These are phyloP conservation scores for Aphelenchoides fujianensis DNA, from an alignment of 1,140 invertebrate species.

Conservation along the genomic window DNA sequence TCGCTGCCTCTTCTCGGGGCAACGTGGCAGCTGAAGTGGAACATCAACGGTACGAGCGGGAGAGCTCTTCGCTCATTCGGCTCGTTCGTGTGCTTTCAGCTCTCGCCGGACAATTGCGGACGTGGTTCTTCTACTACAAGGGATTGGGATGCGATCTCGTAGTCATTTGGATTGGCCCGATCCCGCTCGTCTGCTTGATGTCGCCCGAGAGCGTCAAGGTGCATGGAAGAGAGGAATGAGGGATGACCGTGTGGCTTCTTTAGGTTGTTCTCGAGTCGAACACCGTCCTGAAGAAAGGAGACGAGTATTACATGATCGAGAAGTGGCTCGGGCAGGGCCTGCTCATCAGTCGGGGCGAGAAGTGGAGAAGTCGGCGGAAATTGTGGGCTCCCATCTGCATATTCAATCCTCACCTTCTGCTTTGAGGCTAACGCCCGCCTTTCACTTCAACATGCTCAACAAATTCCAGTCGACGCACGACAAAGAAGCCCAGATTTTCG, in stretches of 20 bases:
- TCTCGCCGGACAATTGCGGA: background rate
- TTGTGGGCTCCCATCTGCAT: too few relatives aligned
- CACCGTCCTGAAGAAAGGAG: constrained; percentile 22
- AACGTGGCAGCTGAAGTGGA: constrained; percentile 36
- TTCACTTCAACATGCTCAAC: constrained; percentile 82
- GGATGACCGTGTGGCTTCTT: background rate
- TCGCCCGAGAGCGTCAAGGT: constrained; percentile 13
- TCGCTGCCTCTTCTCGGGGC: constrained; percentile 24
- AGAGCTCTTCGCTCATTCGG: background rate
- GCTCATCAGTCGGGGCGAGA: constrained; percentile 66
- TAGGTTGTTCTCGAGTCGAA: constrained; percentile 26
- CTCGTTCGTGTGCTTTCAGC: background rate
- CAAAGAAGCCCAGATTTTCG: constrained; percentile 28
- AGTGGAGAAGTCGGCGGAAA: constrained; percentile 78
- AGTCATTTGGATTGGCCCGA: constrained; percentile 28
- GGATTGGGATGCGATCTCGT: constrained; percentile 14
- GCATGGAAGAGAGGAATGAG: background rate
- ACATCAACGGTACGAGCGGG: constrained; percentile 25
- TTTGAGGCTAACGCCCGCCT: too few relatives aligned
- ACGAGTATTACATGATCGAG: constrained; percentile 27
- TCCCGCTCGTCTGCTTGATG: constrained; percentile 24
- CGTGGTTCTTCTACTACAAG: constrained; percentile 7
- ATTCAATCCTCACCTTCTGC: too few relatives aligned
- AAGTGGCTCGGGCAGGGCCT: constrained; percentile 30
- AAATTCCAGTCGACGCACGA: constrained; percentile 72